phyloP scores from a whole-genome alignment of 2,888 invertebrate genomes.

The Andricus quercusramuli region DNA sequence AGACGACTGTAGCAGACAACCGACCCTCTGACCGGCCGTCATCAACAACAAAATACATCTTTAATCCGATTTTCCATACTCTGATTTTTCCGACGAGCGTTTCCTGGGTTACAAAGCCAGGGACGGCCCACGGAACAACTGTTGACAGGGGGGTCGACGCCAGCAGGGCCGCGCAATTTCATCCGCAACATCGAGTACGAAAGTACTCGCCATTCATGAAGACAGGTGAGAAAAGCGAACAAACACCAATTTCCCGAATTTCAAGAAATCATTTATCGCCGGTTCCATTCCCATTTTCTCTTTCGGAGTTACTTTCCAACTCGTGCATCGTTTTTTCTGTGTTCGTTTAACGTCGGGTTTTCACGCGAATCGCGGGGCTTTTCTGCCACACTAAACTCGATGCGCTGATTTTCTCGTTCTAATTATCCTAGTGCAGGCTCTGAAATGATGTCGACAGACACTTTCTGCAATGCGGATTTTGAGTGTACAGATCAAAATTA shows the following conservation, averaged over 20 bases:
- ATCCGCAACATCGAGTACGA: slow-evolving; percentile 62
- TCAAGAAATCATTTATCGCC: neutral
- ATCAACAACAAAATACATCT: slow-evolving; percentile 67
- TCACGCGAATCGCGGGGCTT: neutral
- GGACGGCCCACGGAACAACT: slow-evolving; percentile 57
- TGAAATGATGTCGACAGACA: neutral
- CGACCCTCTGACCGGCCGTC: slow-evolving; percentile 70
- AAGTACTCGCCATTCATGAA: slow-evolving; percentile 73
- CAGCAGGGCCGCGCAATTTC: slow-evolving; percentile 64
- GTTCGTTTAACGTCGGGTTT: neutral
- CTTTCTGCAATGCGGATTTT: neutral
- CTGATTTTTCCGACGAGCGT: slow-evolving; percentile 62
- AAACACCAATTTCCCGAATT: slow-evolving; percentile 33
- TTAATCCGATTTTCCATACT: slow-evolving; percentile 61
- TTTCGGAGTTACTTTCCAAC: neutral
- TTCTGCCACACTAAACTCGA: neutral
- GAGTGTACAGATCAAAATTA: neutral
- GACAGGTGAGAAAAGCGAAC: slow-evolving; percentile 71
- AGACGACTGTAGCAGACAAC: slow-evolving; percentile 76
- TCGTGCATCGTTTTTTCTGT: neutral
- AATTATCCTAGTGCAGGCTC: neutral
- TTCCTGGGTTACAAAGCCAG: slow-evolving; percentile 69
- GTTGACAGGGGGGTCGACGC: slow-evolving; percentile 59
- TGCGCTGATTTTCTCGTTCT: neutral
- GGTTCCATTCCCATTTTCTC: neutral